Conservation (phyloP, 1,140 invertebrate species). For the Drosophila triauraria region DNA sequence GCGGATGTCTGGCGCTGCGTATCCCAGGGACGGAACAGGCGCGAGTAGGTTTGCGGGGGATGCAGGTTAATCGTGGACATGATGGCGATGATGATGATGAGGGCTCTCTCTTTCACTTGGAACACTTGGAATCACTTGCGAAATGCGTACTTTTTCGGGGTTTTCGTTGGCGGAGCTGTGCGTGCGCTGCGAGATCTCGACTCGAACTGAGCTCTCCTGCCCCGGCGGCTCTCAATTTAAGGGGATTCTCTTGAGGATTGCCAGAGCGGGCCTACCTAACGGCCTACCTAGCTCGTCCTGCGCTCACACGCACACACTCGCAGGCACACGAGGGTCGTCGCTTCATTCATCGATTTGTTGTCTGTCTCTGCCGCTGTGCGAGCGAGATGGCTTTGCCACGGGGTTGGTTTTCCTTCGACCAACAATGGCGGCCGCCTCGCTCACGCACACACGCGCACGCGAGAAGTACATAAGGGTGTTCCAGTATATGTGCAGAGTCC, state of each 20-base stretch:
- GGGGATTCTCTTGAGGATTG: conserved; percentile 63
- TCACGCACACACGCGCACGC: conserved; percentile 30
- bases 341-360: conserved; percentile 83
- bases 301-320: conserved; percentile 28
- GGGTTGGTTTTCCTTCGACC: conserved; percentile 61
- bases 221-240: conserved; percentile 67
- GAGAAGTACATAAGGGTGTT: conserved; percentile 61
- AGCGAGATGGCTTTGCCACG: conserved; percentile 61
- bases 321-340: conserved; percentile 25
- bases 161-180: conserved; percentile 33
- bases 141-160: not conserved
- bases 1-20: conserved; percentile 60
- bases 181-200: conserved; percentile 77
- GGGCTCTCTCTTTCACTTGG: conserved; percentile 19
- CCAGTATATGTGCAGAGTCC: conserved; percentile 13
- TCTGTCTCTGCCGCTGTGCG: conserved; percentile 64
- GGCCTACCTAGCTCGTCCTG: conserved; percentile 63
- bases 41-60: conserved; percentile 84
- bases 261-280: conserved; percentile 62
- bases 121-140: conserved; percentile 39
- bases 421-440: conserved; percentile 65
- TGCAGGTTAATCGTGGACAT: conserved; percentile 81
- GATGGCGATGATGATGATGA: not conserved
- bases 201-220: conserved; percentile 79
- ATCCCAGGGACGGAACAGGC: conserved; percentile 85